Evolutionary conservation across 2,888 invertebrate species (phyloP), one percentile per base, ranked within the genome.

Genomic region (Athalia rosae): DNA sequence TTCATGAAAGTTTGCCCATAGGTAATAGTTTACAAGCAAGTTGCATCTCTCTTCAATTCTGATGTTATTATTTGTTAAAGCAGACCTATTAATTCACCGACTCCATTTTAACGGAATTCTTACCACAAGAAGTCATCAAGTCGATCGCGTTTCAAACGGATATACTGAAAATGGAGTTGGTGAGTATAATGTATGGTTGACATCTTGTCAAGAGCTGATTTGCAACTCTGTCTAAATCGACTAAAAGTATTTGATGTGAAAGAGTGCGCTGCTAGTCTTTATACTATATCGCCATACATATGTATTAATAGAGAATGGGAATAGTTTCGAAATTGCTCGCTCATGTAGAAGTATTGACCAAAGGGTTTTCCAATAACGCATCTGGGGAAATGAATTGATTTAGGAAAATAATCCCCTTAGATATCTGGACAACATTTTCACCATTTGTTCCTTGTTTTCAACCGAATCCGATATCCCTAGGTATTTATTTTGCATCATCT

Each of bases 371-470:
- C n/a, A 7, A 45, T 47, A 45, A 64, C 5, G 9, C 6, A 47
- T n/a, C 7, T 47, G 13, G 28, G 28, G 28, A 7, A 48, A 69
- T 69, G n/a, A 69, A 69, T 15, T 62, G 41, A 67, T 48, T 28
- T 41, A 62, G 59, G 77, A 71, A 45, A 77, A 77, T 77, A 71
- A 69, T 77, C 67, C 77, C 78, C 80, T 81, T 83, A 87, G 86
- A 83, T 85, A 83, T 82, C 83, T 83, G 81, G 80, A 80, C 81
- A 82, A 82, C 81, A 81, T 83, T 79, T 80, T 83, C 77, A 79
- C 82, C 81, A 81, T 84, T 81, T 79, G 80, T 78, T 82, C 81
- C 80, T 77, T 81, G 78, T 80, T 81, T 79, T 80, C 82, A 76
- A 74, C 79, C 67, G 79, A 73, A 77, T 67, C 78, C 59, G 78